Base-by-base conservation (phyloP, 2,797 vertebrate genomes). In the Knipowitschia caucasica region DNA sequence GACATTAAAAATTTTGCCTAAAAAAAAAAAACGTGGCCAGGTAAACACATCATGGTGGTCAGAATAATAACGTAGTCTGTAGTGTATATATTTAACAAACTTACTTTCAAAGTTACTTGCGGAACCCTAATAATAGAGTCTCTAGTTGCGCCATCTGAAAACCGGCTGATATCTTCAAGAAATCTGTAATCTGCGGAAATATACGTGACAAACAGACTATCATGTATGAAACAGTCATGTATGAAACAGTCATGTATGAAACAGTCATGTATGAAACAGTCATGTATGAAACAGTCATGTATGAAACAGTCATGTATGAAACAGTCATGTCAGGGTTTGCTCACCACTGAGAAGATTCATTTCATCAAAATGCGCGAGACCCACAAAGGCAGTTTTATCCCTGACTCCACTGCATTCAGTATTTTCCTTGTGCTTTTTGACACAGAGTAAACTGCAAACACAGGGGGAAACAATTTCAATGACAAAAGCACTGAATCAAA, bases 141-240 rank as follows among this genome's bases (percentile, higher is more conserved):
- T 83, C 96, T 92, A 68, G 79, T 88, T 64, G 94, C 85, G 12
- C 90, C 59, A 44, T 95, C 94, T 23, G 93, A 88, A 71, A 93
- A 86, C 62, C 96, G 91, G 50, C 92, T 93, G 0, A 92, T 90
- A 23, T 98, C 95, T 88, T 99, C 96, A 70, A 99, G 86, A 68
- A 97, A 95, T 59, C 94, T 89, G 85, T 99, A 99, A 89, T 99
- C 96, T 99, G 56, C 50, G 56, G 12, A 12, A 63, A n/a, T n/a
- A n/a, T n/a, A n/a, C n/a, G n/a, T n/a, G 31, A 69, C 1, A 64
- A 39, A 53, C 26, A 49, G n/a, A n/a, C n/a, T n/a, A n/a, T n/a
- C n/a, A n/a, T n/a, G n/a, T n/a, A n/a, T n/a, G n/a, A n/a, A n/a
- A n/a, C 2, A 17, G 2, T 18, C 26, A 4, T 11, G 11, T 6